Conservation (phyloP, 2,113 vertebrate genomes). For the Anoplopoma fimbria region DNA sequence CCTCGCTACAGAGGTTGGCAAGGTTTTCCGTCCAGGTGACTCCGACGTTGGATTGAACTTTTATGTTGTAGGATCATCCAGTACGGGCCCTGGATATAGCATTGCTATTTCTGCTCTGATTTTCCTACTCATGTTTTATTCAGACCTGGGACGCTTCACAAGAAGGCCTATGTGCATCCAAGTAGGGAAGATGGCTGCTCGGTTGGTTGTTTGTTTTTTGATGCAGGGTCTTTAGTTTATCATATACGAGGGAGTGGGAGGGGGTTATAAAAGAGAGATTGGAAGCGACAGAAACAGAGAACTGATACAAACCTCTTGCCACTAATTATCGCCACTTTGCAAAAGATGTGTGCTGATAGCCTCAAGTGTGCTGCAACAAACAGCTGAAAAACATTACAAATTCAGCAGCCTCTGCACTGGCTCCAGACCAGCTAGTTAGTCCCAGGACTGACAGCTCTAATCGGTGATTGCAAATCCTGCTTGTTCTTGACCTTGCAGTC, state of each 20-base stretch:
- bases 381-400: slow-evolving; percentile 48
- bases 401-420: slow-evolving; percentile 40
- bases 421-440: slow-evolving; percentile 25
- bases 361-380: slow-evolving; percentile 43
- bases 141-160: slow-evolving; percentile 60
- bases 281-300: neutral
- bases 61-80: slow-evolving; percentile 45
- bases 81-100: slow-evolving; percentile 46
- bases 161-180: slow-evolving; percentile 55
- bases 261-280: neutral
- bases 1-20: slow-evolving; percentile 35
- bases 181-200: slow-evolving; percentile 48
- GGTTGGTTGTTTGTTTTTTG: neutral
- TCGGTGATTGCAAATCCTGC: slow-evolving; percentile 17
- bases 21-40: slow-evolving; percentile 48
- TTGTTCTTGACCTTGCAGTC: slow-evolving; percentile 49
- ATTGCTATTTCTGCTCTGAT: slow-evolving; percentile 68
- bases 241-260: slow-evolving; percentile 7
- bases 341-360: slow-evolving; percentile 54
- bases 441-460: slow-evolving; percentile 14
- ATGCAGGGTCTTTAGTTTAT: slow-evolving; percentile 25
- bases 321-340: slow-evolving; percentile 59
- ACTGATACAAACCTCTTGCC: slow-evolving; percentile 42
- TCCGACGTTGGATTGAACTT: slow-evolving; percentile 42
- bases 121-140: slow-evolving; percentile 79